Evolutionary conservation across 2,797 vertebrate genomes (phyloP), one percentile per base, ranked within the genome.

Genomic region (Centropyge bicolor): DNA sequence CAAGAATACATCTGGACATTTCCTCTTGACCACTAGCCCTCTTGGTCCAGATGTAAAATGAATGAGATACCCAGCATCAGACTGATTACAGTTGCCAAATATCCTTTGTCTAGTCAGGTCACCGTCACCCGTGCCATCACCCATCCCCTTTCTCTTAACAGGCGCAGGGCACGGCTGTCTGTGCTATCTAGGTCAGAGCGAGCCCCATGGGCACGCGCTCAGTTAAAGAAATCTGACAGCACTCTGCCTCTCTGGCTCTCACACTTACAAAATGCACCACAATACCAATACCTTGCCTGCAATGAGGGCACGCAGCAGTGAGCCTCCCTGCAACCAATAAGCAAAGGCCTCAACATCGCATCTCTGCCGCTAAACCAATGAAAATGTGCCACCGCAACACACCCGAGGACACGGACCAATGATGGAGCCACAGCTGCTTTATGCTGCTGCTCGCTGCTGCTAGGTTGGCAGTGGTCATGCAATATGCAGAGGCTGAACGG

Each of bases 171-270:
- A 89, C 57, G 80, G 84, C 90, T 80, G 90, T 83, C 88, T 91
- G 89, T 84, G 82, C 45, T 93, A 95, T 95, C 78, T 96, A 94
- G 95, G 95, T 95, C 95, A 95, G 85, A 68, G 76, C 70, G 74
- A 89, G 84, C 91, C 94, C 91, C 76, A 81, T 73, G 88, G 95
- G 90, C 89, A 90, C 83, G 81, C 41, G 86, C 87, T 91, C 86
- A 86, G 89, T 88, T 94, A 93, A 95, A 90, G 90, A 92, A 90
- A 94, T 86, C 89, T 95, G 95, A 96, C 94, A 95, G 95, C 88
- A 72, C 89, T 89, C 89, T 81, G 91, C 90, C 85, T 86, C 82
- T 81, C 70, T 88, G 79, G 71, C 88, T 86, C 74, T 77, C 48
- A 61, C 85, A 85, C 86, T 83, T 81, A 77, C 68, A 85, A 88